A percentile compares a stretch with the other conserved stretches of the same genome.
phyloP scores from a whole-genome alignment of 2,888 invertebrate species.

The Euproctis similis region DNA sequence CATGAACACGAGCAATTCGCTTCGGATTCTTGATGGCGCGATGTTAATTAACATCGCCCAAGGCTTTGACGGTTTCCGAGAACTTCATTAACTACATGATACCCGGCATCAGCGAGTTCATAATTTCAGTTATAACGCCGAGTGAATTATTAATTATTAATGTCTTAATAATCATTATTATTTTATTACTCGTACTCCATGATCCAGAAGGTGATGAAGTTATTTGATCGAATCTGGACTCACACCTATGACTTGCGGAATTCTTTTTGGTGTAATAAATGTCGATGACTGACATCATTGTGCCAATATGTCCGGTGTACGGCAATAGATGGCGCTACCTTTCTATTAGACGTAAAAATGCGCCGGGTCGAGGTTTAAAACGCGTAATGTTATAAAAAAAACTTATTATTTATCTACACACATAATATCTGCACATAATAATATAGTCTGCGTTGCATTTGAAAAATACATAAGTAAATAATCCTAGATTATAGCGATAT shows the following conservation, averaged over 20 bases:
- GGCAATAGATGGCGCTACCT: no score
- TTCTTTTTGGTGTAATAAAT: no score
- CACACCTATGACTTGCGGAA: no score
- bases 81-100: conserved; percentile 1
- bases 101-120: background rate
- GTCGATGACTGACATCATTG: no score
- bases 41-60: background rate
- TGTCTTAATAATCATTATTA: background rate
- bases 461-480: conserved; percentile 3
- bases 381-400: background rate
- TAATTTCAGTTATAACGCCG: background rate
- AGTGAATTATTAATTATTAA: background rate
- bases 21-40: background rate
- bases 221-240: no score
- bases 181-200: no score
- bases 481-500: conserved; percentile 32
- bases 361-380: background rate
- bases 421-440: background rate
- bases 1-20: background rate
- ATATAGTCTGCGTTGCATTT: background rate
- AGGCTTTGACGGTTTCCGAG: background rate
- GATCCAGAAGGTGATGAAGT: no score
- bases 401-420: background rate
- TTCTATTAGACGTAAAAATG: no score
- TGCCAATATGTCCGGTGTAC: no score